Conservation (phyloP, 2,113 vertebrate species). For the Tragulus kanchil region DNA sequence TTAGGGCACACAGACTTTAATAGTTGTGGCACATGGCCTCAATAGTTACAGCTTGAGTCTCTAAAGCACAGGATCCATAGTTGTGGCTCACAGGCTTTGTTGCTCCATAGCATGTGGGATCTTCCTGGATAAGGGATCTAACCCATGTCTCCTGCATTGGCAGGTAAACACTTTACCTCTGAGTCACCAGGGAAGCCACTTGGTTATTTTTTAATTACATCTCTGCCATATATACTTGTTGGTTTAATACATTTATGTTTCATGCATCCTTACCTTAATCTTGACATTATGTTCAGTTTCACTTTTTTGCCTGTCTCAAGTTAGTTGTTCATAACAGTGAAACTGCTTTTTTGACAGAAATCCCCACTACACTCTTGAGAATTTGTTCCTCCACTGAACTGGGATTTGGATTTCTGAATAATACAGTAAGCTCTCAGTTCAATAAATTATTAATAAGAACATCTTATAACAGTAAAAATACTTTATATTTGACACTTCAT, state of each 20-base stretch:
- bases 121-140: no score
- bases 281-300: not conserved
- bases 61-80: no score
- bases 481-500: not conserved
- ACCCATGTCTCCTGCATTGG: no score
- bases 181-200: not conserved
- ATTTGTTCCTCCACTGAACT: not conserved
- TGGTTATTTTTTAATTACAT: not conserved
- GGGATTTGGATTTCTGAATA: constrained; percentile 40
- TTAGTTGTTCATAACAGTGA: no score
- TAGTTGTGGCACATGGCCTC: no score
- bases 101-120: no score
- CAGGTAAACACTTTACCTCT: no score
- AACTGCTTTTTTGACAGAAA: no score
- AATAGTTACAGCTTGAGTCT: no score
- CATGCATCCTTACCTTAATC: not conserved
- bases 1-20: no score
- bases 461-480: not conserved
- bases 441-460: not conserved
- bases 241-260: not conserved
- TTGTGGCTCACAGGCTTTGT: no score
- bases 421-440: not conserved
- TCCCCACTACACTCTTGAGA: not conserved
- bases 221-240: not conserved
- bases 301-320: not conserved